Percentiles rank a stretch among this genome's conserved stretches.
Conservation (phyloP, 2,888 invertebrate genomes). For the Brassicogethes aeneus region DNA sequence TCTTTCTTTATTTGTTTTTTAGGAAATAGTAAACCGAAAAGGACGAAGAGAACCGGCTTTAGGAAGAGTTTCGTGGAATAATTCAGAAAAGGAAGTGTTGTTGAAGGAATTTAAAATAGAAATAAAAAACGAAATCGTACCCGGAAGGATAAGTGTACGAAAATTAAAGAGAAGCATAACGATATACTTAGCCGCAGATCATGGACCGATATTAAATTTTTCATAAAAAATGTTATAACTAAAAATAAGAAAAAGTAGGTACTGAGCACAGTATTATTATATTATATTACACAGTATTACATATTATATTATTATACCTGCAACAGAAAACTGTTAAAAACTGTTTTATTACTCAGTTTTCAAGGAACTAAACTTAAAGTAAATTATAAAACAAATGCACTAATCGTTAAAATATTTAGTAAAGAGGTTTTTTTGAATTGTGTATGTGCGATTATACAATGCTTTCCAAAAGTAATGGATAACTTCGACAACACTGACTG, state of each 20-base stretch:
- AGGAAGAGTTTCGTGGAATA: conserved; percentile 10
- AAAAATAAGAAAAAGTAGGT: conserved; percentile 4
- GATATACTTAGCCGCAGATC: conserved; percentile 5
- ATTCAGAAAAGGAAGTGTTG: conserved; percentile 10
- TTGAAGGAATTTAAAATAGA: conserved; percentile 5
- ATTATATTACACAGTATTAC: no score
- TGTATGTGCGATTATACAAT: no score
- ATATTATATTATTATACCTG: neutral
- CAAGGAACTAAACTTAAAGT: neutral
- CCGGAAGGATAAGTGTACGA: conserved; percentile 4
- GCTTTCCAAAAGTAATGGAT: conserved; percentile 3
- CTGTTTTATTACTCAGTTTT: conserved; percentile 2
- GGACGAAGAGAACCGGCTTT: conserved; percentile 5
- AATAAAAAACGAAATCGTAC: conserved; percentile 5
- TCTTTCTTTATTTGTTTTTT: conserved; percentile 7
- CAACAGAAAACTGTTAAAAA: conserved; percentile 3
- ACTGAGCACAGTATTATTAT: conserved; percentile 3
- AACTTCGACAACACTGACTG: conserved; percentile 4
- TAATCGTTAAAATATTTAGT: conserved; percentile 4
- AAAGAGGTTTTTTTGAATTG: no score
- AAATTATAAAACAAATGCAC: conserved; percentile 4
- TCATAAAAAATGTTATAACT: conserved; percentile 6
- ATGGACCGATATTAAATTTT: conserved; percentile 8
- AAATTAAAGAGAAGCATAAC: conserved; percentile 6
- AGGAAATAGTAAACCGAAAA: conserved; percentile 6